Conservation (phyloP, 23 tunicate genomes). For the Halocynthia roretzi region DNA sequence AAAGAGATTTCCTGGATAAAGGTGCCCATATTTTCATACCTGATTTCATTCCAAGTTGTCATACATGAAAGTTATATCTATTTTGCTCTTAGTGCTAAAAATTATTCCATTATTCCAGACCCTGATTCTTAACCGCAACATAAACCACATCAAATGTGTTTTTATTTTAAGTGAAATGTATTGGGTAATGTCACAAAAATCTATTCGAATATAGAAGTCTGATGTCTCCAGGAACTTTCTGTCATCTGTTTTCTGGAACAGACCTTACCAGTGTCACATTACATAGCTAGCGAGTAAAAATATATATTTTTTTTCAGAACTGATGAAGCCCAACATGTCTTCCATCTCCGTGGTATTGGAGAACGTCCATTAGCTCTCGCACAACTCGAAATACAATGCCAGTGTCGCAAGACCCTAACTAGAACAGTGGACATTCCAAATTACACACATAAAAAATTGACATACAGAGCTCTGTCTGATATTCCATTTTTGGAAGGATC, state of each 20-base stretch:
- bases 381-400: slow-evolving; percentile 51
- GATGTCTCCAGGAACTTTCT: too few species aligned
- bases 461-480: slow-evolving; percentile 66
- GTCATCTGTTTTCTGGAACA: too few species aligned
- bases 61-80: not conserved
- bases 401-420: slow-evolving; percentile 35
- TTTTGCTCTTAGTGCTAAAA: too few species aligned
- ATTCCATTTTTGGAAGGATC: slow-evolving; percentile 71
- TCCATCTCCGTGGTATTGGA: slow-evolving; percentile 67
- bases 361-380: slow-evolving; percentile 78
- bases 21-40: not conserved
- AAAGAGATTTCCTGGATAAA: not conserved
- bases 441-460: slow-evolving; percentile 66
- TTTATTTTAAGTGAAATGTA: too few species aligned
- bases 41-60: not conserved
- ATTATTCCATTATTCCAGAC: too few species aligned
- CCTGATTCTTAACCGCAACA: too few species aligned
- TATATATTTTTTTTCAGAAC: slow-evolving; percentile 9
- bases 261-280: too few species aligned
- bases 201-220: too few species aligned
- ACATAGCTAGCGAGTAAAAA: not conserved
- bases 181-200: too few species aligned
- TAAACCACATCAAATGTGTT: too few species aligned
- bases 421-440: slow-evolving; percentile 68
- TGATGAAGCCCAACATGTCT: slow-evolving; percentile 76